A percentile compares a stretch with the other conserved stretches of the same genome.
Conservation (phyloP, 1,140 invertebrate genomes). For the Gryllus bimaculatus region DNA sequence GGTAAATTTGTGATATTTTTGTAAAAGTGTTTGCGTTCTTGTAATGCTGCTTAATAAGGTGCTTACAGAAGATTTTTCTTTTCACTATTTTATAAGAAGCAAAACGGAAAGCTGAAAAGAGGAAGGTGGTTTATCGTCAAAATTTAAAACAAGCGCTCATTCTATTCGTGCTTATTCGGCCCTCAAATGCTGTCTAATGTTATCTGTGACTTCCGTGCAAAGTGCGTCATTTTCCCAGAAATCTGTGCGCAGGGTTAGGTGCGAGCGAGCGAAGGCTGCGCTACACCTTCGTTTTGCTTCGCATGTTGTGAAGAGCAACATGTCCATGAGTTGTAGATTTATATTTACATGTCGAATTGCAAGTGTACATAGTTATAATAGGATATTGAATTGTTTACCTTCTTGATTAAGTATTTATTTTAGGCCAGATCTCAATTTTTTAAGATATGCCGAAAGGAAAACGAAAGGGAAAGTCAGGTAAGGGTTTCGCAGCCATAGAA, state of each 20-base stretch:
- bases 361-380: constrained; percentile 19
- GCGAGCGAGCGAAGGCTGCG: neutral
- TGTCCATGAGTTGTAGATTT: constrained; percentile 20
- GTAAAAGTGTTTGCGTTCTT: too few relatives aligned
- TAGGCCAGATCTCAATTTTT: constrained; percentile 17
- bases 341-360: constrained; percentile 22
- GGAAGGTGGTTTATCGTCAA: too few relatives aligned
- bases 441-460: constrained; percentile 23
- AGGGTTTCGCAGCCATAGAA: constrained; percentile 12
- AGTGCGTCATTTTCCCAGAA: constrained; percentile 13
- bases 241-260: constrained; percentile 3
- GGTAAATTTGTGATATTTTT: too few relatives aligned
- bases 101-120: too few relatives aligned
- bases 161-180: too few relatives aligned
- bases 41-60: too few relatives aligned
- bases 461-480: constrained; percentile 22
- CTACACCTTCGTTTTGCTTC: constrained; percentile 8
- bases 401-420: constrained; percentile 22
- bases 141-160: too few relatives aligned
- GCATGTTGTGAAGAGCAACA: constrained; percentile 21
- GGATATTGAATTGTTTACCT: constrained; percentile 23
- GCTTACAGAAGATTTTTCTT: too few relatives aligned
- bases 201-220: neutral
- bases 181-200: too few relatives aligned
- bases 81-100: too few relatives aligned